Evolutionary conservation across 2,113 vertebrate species (phyloP).

Genomic region (Rhinolophus ferrumequinum): DNA sequence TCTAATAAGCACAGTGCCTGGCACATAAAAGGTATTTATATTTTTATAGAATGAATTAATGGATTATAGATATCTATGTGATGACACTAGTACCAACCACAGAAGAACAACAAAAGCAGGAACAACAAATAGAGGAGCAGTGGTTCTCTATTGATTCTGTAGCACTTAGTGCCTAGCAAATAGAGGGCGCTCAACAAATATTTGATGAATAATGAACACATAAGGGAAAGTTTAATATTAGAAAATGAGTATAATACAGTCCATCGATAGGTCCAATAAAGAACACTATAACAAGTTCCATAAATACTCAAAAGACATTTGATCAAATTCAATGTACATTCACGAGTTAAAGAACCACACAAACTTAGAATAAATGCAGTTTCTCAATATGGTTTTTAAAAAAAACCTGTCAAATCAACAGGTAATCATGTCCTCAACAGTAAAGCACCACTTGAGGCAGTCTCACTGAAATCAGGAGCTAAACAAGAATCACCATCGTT

Average conservation of each 20-base stretch:
- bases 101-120: constrained; percentile 31
- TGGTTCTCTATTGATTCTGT: background rate
- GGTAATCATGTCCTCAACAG: background rate
- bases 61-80: background rate
- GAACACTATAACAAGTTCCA: constrained; percentile 36
- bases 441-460: background rate
- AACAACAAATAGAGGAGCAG: too few relatives aligned
- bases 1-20: background rate
- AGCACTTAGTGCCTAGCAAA: constrained; percentile 13
- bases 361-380: constrained; percentile 27
- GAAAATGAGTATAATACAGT: constrained; percentile 28
- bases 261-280: constrained; percentile 19
- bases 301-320: background rate
- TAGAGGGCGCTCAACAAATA: constrained; percentile 29
- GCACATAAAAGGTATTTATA: background rate
- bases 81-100: background rate
- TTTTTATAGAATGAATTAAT: background rate
- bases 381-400: background rate
- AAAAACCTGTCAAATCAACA: background rate
- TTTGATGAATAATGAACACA: constrained; percentile 43
- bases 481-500: background rate
- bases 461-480: background rate
- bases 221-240: background rate
- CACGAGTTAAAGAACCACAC: constrained; percentile 8
- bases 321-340: constrained; percentile 39